Conservation (phyloP, 2,888 invertebrate genomes). For the Darwinula stevensoni region DNA sequence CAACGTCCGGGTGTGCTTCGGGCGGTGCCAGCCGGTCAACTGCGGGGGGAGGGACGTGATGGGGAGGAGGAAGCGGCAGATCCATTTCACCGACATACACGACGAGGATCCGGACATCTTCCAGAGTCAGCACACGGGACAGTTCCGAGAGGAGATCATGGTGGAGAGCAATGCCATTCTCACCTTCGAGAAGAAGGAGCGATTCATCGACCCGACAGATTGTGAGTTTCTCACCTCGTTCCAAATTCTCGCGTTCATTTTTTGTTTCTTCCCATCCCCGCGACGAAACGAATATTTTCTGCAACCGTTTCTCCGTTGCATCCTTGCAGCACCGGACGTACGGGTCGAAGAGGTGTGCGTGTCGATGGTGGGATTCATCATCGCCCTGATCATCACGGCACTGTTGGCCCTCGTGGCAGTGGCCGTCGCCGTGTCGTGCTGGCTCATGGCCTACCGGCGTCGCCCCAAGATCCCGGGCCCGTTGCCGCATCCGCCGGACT, state of each 20-base stretch:
- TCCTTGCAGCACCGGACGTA: conserved; percentile 21
- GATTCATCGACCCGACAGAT: conserved; percentile 44
- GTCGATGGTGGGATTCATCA: conserved; percentile 70
- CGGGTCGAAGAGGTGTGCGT: conserved; percentile 63
- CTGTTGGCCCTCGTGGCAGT: conserved; percentile 70
- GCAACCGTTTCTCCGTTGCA: conserved; percentile 8
- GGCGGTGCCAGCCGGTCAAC: conserved; percentile 77
- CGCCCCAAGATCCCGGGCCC: conserved; percentile 63
- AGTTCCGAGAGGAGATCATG: conserved; percentile 67
- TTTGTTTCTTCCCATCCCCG: no score
- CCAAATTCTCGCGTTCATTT: no score
- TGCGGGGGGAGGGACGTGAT: conserved; percentile 71
- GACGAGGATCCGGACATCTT: conserved; percentile 17
- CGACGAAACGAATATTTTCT: no score
- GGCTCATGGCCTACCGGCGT: conserved; percentile 74
- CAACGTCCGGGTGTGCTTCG: conserved; percentile 77
- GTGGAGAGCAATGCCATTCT: conserved; percentile 72
- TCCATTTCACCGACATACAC: background rate
- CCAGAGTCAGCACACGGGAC: conserved; percentile 33
- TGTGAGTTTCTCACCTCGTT: conserved; percentile 21
- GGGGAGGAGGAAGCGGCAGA: conserved; percentile 35
- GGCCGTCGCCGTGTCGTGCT: conserved; percentile 76
- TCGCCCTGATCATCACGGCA: conserved; percentile 69
- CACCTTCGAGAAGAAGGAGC: conserved; percentile 56
- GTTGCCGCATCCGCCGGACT: conserved; percentile 75